Percentiles rank a stretch among this genome's conserved stretches.
Conservation (phyloP, 1,140 invertebrate genomes). For the Papilio glaucus region DNA sequence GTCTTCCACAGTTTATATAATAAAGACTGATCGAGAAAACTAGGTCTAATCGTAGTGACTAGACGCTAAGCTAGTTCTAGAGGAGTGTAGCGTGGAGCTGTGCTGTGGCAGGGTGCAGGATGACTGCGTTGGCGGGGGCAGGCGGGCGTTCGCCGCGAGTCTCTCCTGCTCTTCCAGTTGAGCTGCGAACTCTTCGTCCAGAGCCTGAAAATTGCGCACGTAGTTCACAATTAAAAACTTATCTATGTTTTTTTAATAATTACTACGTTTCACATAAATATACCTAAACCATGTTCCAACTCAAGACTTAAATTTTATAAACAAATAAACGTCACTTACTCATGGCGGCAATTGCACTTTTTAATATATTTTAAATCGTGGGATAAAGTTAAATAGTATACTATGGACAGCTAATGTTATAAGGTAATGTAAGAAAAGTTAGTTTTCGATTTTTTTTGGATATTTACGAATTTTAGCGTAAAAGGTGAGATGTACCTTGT, state of each 20-base stretch:
- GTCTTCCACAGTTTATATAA: slow-evolving; percentile 35
- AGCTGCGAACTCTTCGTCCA: slow-evolving; percentile 87
- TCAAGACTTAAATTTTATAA: no score
- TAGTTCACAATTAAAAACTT: background rate
- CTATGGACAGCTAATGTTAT: no score
- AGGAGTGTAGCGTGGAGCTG: slow-evolving; percentile 72
- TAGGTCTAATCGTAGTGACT: slow-evolving; percentile 76
- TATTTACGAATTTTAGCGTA: no score
- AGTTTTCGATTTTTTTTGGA: no score
- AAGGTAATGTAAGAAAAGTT: no score
- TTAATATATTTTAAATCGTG: no score
- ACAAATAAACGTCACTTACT: no score
- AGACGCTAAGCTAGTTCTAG: slow-evolving; percentile 75
- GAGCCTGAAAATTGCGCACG: slow-evolving; percentile 72
- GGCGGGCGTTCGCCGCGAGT: slow-evolving; percentile 64
- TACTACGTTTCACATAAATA: no score
- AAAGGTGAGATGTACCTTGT: no score
- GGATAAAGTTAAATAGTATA: no score
- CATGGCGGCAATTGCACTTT: no score
- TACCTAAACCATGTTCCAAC: no score
- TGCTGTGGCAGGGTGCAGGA: slow-evolving; percentile 68
- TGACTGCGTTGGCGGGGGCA: slow-evolving; percentile 53
- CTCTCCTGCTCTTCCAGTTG: slow-evolving; percentile 87
- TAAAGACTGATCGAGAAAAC: slow-evolving; percentile 31
- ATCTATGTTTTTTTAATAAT: background rate